Base-by-base conservation (phyloP, 1,140 invertebrate species). In the Drosophila chauvacae region DNA sequence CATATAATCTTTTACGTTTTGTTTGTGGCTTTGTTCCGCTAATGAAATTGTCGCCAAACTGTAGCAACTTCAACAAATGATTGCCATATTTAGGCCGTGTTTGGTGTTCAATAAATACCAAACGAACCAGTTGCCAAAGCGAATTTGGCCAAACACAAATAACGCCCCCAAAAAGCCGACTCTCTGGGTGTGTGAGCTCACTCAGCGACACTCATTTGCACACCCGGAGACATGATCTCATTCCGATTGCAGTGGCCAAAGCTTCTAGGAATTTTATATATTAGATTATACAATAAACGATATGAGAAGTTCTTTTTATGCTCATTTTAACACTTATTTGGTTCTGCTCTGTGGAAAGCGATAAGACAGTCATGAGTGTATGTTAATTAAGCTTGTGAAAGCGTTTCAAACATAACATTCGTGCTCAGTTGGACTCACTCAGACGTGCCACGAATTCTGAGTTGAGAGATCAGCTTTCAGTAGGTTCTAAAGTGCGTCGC, bases 41-140 rank as follows among this genome's bases (percentile, higher is more conserved):
- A 87, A 87, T 88, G 77, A 88, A 87, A 88, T 88, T 87, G 83
- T 87, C 83, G 77, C 83, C 79, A 50, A 79, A 81, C 73, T 77
- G 56, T 69, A 76, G 68, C 84, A 70, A 71, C 68, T 47, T 47
- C 2, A 72, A 4, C 41, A 10, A 41, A 16, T 72, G 70, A 73
- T 77, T 88, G 72, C 84, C 84, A 64, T 84, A 88, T 80, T 63
- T 66, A 82, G 77, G 35, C 74, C 66, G 35, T 87, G 71, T 77
- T 83, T 76, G 65, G 58, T 79, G 65, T 76, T 63, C 57, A 60
- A 61, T 71, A 81, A 85, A 56, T 56, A 39, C 55, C 64, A 41
- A 41, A 33, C 13, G 74, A 77, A 69, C 63, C 74, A 69, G 63
- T 77, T 69, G 56, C 63, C 50, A 65, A 73, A 42, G 39, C 58